These are phyloP conservation scores for Goniozus legneri DNA, from an alignment of 1,140 invertebrate genomes.

Conservation along the genomic window DNA sequence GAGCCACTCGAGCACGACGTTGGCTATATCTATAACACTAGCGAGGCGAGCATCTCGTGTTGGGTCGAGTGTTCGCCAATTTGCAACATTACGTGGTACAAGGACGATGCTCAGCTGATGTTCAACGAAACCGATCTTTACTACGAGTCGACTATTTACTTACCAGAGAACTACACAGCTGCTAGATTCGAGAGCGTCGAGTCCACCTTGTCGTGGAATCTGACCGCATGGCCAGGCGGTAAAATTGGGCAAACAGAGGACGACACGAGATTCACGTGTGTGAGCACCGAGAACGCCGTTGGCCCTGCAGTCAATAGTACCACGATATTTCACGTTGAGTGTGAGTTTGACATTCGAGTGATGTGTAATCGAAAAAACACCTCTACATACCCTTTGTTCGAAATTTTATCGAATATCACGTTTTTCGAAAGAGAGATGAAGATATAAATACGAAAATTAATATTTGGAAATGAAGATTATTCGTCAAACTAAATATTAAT, in stretches of 20 bases:
- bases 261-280: conserved; percentile 81
- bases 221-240: conserved; percentile 75
- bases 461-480: too few relatives aligned
- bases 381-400: not conserved
- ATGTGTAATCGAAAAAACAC: not conserved
- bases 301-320: conserved; percentile 73
- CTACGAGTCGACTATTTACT: conserved; percentile 61
- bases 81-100: conserved; percentile 80
- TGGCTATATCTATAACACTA: conserved; percentile 71
- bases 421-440: too few relatives aligned
- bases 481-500: too few relatives aligned
- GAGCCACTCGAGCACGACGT: conserved; percentile 75
- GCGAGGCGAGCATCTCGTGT: conserved; percentile 77
- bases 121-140: conserved; percentile 63
- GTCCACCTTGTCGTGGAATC: conserved; percentile 79
- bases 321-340: conserved; percentile 82
- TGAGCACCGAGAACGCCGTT: conserved; percentile 72
- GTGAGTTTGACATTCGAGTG: conserved; percentile 60
- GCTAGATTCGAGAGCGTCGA: conserved; percentile 86
- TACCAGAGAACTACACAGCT: conserved; percentile 64
- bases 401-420: too few relatives aligned
- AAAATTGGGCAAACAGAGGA: conserved; percentile 72
- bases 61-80: conserved; percentile 84
- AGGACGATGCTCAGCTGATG: conserved; percentile 66
- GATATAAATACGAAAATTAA: too few relatives aligned